A percentile compares a stretch with the other conserved stretches of the same genome.
These are phyloP conservation scores for Pollicipes pollicipes DNA, from an alignment of 1,140 invertebrate genomes.

Conservation along the genomic window DNA sequence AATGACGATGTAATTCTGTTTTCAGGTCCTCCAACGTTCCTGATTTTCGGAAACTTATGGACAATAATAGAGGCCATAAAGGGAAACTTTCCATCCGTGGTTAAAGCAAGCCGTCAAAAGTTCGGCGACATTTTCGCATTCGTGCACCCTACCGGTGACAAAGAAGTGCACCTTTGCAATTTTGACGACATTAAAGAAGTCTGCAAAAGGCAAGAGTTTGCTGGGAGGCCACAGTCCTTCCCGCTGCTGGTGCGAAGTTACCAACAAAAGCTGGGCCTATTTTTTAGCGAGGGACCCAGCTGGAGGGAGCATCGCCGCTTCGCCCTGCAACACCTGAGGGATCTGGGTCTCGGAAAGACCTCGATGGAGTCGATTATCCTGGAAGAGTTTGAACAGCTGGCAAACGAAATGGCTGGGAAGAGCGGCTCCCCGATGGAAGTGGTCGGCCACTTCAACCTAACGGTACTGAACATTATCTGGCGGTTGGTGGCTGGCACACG, in stretches of 20 bases:
- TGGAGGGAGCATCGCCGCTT: constrained; percentile 11
- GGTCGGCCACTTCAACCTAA: background rate
- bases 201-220: background rate
- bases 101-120: background rate
- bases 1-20: too few relatives aligned
- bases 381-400: constrained; percentile 41
- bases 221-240: background rate
- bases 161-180: background rate
- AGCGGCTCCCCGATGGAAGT: background rate
- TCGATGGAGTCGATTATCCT: constrained; percentile 51
- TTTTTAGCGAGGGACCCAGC: background rate
- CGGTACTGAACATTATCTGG: background rate
- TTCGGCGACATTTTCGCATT: background rate
- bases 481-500: background rate
- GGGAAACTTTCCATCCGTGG: background rate
- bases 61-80: background rate
- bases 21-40: background rate
- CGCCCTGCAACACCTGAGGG: constrained; percentile 13
- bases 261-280: background rate
- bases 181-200: background rate
- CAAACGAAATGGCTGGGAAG: constrained; percentile 7
- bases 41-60: background rate
- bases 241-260: background rate
- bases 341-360: constrained; percentile 51
- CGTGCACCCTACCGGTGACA: background rate